A percentile compares a stretch with the other conserved stretches of the same genome.
Evolutionary conservation across 2,888 invertebrate species (phyloP).

Genomic region (Priapulus caudatus): DNA sequence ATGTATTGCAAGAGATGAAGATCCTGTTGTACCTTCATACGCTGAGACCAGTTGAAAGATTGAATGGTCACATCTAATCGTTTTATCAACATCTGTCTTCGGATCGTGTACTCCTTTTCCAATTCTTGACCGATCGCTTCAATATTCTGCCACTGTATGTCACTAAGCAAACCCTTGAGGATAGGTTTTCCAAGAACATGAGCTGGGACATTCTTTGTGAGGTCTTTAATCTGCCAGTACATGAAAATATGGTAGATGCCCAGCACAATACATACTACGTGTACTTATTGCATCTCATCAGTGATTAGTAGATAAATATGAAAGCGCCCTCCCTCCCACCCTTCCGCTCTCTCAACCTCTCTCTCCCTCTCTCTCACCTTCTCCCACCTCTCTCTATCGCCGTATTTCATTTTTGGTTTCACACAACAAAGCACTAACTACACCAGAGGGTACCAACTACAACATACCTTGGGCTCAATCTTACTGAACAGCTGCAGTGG

Average conservation of each 20-base stretch:
- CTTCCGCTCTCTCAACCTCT: no score
- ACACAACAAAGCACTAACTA: no score
- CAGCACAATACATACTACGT: no score
- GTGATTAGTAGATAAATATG: no score
- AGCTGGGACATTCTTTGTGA: conserved; percentile 36
- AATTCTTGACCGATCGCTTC: conserved; percentile 57
- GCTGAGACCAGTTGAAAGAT: conserved; percentile 60
- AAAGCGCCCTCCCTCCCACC: no score
- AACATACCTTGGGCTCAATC: conserved; percentile 51
- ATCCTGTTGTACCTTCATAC: conserved; percentile 47
- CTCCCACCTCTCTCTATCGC: no score
- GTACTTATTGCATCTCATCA: conserved; percentile 8
- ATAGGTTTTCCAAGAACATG: conserved; percentile 61
- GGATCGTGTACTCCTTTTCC: conserved; percentile 63
- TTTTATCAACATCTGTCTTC: conserved; percentile 75
- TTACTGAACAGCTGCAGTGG: conserved; percentile 62
- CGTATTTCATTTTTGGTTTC: no score
- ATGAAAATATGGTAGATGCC: no score
- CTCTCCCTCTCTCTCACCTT: no score
- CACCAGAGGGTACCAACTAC: no score
- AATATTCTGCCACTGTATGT: conserved; percentile 69
- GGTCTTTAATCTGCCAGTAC: conserved; percentile 33
- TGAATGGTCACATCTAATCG: conserved; percentile 89
- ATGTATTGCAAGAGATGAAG: no score
- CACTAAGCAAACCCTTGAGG: conserved; percentile 55